A percentile compares a stretch with the other conserved stretches of the same genome.
Conservation (phyloP, 1,140 invertebrate genomes). For the Drosophila sechellia region DNA sequence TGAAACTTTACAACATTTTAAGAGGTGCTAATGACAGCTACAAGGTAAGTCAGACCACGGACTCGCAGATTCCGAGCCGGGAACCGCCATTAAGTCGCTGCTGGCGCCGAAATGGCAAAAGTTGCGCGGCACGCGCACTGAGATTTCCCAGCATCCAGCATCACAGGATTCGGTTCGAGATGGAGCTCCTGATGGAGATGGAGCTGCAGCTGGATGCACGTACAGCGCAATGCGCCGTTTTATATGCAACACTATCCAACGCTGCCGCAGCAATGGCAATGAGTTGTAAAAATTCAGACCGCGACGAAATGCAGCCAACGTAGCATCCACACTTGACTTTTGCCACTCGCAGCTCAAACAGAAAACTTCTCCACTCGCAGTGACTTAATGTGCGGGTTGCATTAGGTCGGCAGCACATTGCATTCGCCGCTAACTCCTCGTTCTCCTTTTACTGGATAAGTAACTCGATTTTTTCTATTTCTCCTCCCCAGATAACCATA, state of each 20-base stretch:
- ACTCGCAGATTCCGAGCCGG: conserved; percentile 28
- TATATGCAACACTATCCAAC: conserved; percentile 76
- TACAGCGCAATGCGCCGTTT: conserved; percentile 73
- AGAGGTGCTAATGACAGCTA: conserved; percentile 91
- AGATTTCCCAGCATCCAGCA: conserved; percentile 60
- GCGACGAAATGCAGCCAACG: conserved; percentile 58
- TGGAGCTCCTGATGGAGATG: conserved; percentile 1
- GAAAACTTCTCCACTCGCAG: conserved; percentile 25
- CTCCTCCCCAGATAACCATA: conserved; percentile 87
- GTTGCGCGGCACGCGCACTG: conserved; percentile 71
- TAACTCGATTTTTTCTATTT: conserved; percentile 21
- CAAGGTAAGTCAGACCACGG: conserved; percentile 86
- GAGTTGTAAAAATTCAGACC: conserved; percentile 75
- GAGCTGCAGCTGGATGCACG: conserved; percentile 47
- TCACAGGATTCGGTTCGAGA: conserved; percentile 9
- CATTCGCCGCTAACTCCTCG: neutral
- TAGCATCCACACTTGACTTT: conserved; percentile 63
- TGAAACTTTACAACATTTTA: conserved; percentile 90
- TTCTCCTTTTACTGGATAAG: neutral
- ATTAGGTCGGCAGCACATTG: conserved; percentile 38
- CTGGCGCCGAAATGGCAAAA: conserved; percentile 71
- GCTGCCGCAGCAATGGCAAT: conserved; percentile 43
- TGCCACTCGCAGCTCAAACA: conserved; percentile 58
- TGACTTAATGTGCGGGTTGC: conserved; percentile 63
- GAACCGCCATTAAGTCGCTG: conserved; percentile 67